These are phyloP conservation scores for Siniperca scherzeri DNA, from an alignment of 2,797 vertebrate species.

Conservation along the genomic window DNA sequence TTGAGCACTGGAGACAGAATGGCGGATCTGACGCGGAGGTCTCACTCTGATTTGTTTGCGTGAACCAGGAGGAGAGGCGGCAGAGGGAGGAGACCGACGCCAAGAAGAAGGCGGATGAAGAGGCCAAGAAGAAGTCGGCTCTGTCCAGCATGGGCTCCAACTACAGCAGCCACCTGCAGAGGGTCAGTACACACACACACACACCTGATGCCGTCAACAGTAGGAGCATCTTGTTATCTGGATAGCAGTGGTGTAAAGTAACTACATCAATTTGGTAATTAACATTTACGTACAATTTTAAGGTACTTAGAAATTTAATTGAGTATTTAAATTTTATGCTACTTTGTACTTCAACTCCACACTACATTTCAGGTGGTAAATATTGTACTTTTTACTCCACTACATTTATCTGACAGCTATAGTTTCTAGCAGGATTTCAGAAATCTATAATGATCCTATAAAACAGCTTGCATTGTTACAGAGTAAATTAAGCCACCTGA, in stretches of 20 bases:
- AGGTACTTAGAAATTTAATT: too few relatives aligned
- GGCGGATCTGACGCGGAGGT: not conserved
- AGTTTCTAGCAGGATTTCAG: not conserved
- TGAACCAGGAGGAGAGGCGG: slow-evolving; percentile 93
- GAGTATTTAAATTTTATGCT: not conserved
- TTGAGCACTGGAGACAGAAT: not conserved
- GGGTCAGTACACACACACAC: slow-evolving; percentile 78
- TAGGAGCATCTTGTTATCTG: not conserved
- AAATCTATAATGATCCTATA: too few relatives aligned
- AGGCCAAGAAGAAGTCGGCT: slow-evolving; percentile 98
- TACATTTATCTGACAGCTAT: not conserved
- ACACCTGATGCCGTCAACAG: not conserved
- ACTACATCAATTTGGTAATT: too few relatives aligned
- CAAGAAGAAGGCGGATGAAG: slow-evolving; percentile 92
- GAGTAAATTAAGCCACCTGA: too few relatives aligned
- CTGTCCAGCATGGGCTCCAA: slow-evolving; percentile 95
- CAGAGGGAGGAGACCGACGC: slow-evolving; percentile 92
- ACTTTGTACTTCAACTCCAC: not conserved
- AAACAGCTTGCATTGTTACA: too few relatives aligned
- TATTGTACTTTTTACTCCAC: not conserved
- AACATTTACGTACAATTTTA: too few relatives aligned
- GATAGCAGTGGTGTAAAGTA: not conserved
- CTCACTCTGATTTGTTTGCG: slow-evolving; percentile 28
- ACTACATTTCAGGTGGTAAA: not conserved
- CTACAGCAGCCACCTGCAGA: slow-evolving; percentile 98